Evolutionary conservation across 2,797 vertebrate species (phyloP).

Genomic region (Phylloscopus collybita): DNA sequence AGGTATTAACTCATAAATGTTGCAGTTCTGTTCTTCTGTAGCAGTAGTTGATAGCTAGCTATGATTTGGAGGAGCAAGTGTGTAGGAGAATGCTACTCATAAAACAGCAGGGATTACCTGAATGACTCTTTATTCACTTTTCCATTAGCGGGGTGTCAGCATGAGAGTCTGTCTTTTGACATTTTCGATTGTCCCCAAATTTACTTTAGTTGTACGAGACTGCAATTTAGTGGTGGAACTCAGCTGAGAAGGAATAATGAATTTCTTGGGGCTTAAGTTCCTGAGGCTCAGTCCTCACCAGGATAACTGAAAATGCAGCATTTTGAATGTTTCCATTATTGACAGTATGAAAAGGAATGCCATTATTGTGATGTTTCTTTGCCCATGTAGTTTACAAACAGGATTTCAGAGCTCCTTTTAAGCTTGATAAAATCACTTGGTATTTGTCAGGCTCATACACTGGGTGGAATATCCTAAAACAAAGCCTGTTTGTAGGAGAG

Average conservation of each 20-base stretch:
- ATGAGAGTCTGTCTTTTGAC: neutral
- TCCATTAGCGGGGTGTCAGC: neutral
- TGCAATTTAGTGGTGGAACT: neutral
- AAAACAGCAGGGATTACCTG: constrained; percentile 26
- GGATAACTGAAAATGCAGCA: neutral
- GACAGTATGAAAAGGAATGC: neutral
- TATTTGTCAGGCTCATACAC: neutral
- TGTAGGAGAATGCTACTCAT: neutral
- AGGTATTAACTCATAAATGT: neutral
- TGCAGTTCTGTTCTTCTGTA: neutral
- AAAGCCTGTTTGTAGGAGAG: neutral
- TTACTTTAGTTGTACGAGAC: neutral
- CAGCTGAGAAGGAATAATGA: neutral
- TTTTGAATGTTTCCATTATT: neutral
- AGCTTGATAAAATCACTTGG: neutral
- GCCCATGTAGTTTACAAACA: neutral
- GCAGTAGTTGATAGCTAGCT: neutral
- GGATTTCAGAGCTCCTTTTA: neutral
- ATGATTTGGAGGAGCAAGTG: constrained; percentile 3
- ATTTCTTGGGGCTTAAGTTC: constrained; percentile 9
- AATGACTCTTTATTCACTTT: constrained; percentile 15
- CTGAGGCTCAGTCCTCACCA: neutral
- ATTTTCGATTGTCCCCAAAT: neutral
- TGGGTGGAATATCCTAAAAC: neutral
- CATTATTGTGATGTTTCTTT: neutral